Conservation (phyloP, 1,140 invertebrate species). For the Cheumatopsyche charites region DNA sequence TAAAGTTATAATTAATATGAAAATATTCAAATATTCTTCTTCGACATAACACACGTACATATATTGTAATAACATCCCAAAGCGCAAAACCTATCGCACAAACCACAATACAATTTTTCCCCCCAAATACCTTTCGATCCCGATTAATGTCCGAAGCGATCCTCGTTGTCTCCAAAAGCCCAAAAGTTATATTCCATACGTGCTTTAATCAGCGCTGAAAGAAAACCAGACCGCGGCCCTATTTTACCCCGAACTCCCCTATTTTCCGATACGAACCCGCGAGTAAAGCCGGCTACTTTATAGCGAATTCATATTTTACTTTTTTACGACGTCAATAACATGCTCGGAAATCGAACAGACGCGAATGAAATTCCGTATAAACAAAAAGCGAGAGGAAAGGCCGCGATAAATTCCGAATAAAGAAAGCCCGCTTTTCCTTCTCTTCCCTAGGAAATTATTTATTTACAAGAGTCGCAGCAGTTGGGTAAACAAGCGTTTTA, state of each 20-base stretch:
- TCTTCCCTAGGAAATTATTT: slow-evolving; percentile 3
- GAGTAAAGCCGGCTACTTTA: slow-evolving; percentile 26
- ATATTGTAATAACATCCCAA: no score
- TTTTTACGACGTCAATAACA: slow-evolving; percentile 20
- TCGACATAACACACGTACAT: not conserved
- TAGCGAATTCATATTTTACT: slow-evolving; percentile 29
- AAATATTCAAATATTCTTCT: slow-evolving; percentile 15
- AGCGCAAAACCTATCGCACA: no score
- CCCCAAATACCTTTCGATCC: slow-evolving; percentile 44
- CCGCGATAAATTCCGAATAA: not conserved
- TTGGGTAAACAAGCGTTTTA: slow-evolving; percentile 14
- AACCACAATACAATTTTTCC: no score
- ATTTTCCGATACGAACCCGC: slow-evolving; percentile 11
- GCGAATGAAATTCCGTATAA: not conserved
- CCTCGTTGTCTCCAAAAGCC: slow-evolving; percentile 40
- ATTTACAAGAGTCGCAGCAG: not conserved
- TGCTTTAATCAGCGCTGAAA: slow-evolving; percentile 45
- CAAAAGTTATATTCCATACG: slow-evolving; percentile 47
- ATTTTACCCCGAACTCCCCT: slow-evolving; percentile 26
- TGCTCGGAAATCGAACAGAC: slow-evolving; percentile 15
- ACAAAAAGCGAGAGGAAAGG: not conserved
- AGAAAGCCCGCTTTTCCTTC: not conserved
- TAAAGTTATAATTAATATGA: slow-evolving; percentile 34
- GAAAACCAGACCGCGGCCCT: slow-evolving; percentile 38
- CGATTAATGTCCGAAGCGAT: slow-evolving; percentile 41